phyloP scores from a whole-genome alignment of 2,797 vertebrate species.

The Salarias fasciatus region DNA sequence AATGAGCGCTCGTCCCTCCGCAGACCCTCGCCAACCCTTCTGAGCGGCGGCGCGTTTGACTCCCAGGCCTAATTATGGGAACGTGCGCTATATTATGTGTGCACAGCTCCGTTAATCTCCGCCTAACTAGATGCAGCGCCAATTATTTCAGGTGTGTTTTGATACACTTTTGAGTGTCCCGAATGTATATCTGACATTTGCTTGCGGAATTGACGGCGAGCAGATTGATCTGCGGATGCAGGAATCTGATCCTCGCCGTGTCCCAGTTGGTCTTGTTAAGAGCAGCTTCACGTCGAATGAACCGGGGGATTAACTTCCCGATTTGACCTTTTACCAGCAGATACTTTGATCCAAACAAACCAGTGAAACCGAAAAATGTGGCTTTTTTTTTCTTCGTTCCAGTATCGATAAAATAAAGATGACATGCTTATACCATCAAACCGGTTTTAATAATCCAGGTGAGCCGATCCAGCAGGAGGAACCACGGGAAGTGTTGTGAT shows the following conservation, averaged over 20 bases:
- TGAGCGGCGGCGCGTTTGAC: conserved; percentile 42
- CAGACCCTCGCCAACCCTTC: conserved; percentile 41
- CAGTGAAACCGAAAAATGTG: too few species aligned
- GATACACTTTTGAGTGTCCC: conserved; percentile 34
- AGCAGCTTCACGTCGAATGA: conserved; percentile 9
- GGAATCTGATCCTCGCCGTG: conserved; percentile 12
- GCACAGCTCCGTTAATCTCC: conserved; percentile 49
- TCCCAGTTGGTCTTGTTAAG: conserved; percentile 72
- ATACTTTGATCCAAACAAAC: too few species aligned
- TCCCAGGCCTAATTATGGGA: conserved; percentile 64
- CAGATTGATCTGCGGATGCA: conserved; percentile 55
- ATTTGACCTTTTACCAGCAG: too few species aligned
- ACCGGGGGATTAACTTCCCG: conserved; percentile 1
- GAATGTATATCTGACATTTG: conserved; percentile 68
- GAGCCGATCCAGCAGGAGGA: too few species aligned
- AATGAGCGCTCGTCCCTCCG: conserved; percentile 40
- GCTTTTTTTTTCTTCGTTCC: too few species aligned
- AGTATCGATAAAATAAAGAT: too few species aligned
- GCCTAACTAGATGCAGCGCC: conserved; percentile 28
- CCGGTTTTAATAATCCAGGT: too few species aligned
- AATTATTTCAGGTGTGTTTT: conserved; percentile 48
- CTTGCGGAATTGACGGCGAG: conserved; percentile 41
- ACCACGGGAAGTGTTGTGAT: too few species aligned
- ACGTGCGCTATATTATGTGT: conserved; percentile 4
- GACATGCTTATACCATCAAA: too few species aligned